A percentile compares a stretch with the other conserved stretches of the same genome.
These are phyloP conservation scores for Oikopleura albicans DNA, from an alignment of 23 tunicate genomes.

Conservation along the genomic window DNA sequence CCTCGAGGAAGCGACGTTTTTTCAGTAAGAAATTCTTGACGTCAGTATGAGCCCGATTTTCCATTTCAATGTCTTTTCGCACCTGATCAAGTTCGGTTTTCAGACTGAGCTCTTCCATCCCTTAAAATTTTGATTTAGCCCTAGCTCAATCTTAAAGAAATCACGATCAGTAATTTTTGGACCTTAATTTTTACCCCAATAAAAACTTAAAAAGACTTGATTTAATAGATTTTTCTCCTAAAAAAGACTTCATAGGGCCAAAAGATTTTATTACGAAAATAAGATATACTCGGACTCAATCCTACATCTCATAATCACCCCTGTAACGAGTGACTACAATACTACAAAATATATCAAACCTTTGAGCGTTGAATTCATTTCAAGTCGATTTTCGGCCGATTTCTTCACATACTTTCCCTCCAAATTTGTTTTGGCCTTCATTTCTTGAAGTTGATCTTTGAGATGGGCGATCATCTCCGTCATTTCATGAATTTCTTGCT, in stretches of 20 bases:
- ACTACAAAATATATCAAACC: too few relatives aligned
- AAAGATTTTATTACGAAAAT: too few relatives aligned
- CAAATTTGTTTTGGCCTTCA: conserved; percentile 85
- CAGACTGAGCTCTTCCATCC: neutral
- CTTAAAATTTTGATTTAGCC: neutral
- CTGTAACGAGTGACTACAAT: too few relatives aligned
- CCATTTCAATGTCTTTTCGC: neutral
- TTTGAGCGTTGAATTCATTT: neutral
- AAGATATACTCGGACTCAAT: too few relatives aligned
- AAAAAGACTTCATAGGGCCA: too few relatives aligned
- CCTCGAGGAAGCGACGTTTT: conserved; percentile 30
- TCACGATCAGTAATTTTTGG: too few relatives aligned
- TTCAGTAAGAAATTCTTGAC: neutral
- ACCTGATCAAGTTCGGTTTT: neutral
- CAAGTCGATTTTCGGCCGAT: conserved; percentile 47
- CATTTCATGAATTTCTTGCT: conserved; percentile 57
- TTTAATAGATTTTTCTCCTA: too few relatives aligned
- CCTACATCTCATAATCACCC: too few relatives aligned
- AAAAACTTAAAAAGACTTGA: too few relatives aligned
- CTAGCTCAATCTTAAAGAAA: too few relatives aligned
- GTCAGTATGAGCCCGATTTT: conserved; percentile 12
- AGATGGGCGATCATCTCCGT: conserved; percentile 97
- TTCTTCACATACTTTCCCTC: conserved; percentile 96
- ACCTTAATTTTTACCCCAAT: too few relatives aligned
- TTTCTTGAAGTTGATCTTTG: conserved; percentile 84